Evolutionary conservation across 2,888 invertebrate species (phyloP).

Genomic region (Cephus pygmeus): DNA sequence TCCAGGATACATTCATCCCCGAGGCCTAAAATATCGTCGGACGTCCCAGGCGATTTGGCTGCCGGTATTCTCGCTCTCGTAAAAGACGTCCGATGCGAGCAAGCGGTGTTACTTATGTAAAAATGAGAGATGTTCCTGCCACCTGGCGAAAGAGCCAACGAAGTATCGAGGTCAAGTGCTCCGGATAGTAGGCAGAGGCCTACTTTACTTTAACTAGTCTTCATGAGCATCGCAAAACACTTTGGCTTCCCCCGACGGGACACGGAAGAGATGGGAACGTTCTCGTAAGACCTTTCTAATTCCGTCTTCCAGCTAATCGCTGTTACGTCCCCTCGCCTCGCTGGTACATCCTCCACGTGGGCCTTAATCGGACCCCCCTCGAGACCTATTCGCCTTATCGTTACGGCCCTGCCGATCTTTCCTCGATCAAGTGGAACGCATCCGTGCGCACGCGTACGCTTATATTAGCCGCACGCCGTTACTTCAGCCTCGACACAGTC

Average conservation of each 20-base stretch:
- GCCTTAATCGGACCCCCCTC: background rate
- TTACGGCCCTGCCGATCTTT: background rate
- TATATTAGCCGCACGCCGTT: background rate
- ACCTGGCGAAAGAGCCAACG: background rate
- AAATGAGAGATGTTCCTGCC: background rate
- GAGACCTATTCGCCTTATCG: background rate
- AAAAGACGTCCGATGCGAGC: background rate
- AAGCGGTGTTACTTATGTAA: background rate
- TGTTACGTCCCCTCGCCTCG: background rate
- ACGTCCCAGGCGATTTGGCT: background rate
- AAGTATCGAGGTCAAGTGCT: conserved; percentile 55
- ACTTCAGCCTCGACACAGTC: background rate
- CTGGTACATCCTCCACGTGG: background rate
- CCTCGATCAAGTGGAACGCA: background rate
- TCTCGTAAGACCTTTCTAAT: background rate
- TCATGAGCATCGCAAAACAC: conserved; percentile 8
- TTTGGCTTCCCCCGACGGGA: background rate
- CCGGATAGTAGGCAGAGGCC: conserved; percentile 43
- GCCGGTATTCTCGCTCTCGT: background rate
- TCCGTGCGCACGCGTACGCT: background rate
- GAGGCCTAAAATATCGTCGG: background rate
- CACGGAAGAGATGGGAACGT: background rate
- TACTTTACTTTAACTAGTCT: conserved; percentile 50
- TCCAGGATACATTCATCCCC: background rate
- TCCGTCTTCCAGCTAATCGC: background rate